A percentile compares a stretch with the other conserved stretches of the same genome.
phyloP scores from a whole-genome alignment of 2,797 vertebrate genomes.

The Sebastes steindachneri region DNA sequence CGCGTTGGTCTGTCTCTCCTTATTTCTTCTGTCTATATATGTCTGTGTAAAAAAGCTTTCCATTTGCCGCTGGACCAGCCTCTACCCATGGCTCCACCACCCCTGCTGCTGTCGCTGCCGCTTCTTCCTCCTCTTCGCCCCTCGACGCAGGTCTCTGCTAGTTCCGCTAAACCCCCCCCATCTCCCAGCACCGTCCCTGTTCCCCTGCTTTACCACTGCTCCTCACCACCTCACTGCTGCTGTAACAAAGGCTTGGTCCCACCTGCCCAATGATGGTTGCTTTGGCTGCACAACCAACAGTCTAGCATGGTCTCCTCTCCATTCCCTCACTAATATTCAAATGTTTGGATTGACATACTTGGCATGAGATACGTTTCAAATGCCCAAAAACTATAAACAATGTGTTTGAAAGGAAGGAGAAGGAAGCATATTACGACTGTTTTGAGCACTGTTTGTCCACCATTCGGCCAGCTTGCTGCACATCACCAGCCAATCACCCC shows the following conservation, averaged over 20 bases:
- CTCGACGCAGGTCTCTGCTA: conserved; percentile 82
- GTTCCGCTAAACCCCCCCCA: conserved; percentile 68
- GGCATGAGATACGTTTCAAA: background rate
- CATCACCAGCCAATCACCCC: conserved; percentile 51
- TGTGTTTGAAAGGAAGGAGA: conserved; percentile 31
- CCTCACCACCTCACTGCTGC: conserved; percentile 48
- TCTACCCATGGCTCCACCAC: conserved; percentile 79
- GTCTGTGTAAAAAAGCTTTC: conserved; percentile 80
- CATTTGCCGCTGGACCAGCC: conserved; percentile 81
- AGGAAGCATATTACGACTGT: conserved; percentile 59
- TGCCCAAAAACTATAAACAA: background rate
- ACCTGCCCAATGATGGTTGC: conserved; percentile 44
- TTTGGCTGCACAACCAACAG: conserved; percentile 61
- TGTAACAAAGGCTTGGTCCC: conserved; percentile 42
- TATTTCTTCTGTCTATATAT: conserved; percentile 77
- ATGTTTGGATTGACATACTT: conserved; percentile 5
- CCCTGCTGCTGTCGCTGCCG: conserved; percentile 73
- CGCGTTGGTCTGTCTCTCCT: conserved; percentile 75
- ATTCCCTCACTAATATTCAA: conserved; percentile 31
- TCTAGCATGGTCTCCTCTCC: conserved; percentile 62
- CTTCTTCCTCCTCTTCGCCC: conserved; percentile 80
- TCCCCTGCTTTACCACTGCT: conserved; percentile 61
- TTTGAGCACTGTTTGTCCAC: conserved; percentile 55
- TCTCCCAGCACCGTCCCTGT: conserved; percentile 57
- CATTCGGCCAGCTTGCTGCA: conserved; percentile 50